These are phyloP conservation scores for Clarias fuscus DNA, from an alignment of 2,797 vertebrate genomes.

Conservation along the genomic window DNA sequence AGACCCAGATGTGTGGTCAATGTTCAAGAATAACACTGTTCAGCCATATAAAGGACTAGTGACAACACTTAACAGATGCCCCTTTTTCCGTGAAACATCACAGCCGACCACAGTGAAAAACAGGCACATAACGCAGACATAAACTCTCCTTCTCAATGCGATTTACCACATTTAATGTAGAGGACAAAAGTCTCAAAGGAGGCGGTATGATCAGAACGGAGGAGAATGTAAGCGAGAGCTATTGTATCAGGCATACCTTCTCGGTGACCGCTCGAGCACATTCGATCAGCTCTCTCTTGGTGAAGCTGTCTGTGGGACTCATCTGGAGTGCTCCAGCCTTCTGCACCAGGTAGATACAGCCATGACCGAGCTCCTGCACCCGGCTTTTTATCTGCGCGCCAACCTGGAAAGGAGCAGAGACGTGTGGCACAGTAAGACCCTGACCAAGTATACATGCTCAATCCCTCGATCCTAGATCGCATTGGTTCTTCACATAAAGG, in stretches of 20 bases:
- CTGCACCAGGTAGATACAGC: slow-evolving; percentile 98
- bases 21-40: slow-evolving; percentile 11
- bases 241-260: slow-evolving; percentile 77
- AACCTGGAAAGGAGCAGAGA: slow-evolving; percentile 70
- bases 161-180: neutral
- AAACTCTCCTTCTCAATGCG: neutral
- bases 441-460: neutral
- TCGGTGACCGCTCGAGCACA: slow-evolving; percentile 93
- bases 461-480: slow-evolving; percentile 3
- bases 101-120: neutral
- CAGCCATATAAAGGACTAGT: neutral
- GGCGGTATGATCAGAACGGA: neutral
- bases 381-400: slow-evolving; percentile 93
- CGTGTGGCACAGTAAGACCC: slow-evolving; percentile 6
- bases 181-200: neutral
- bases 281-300: slow-evolving; percentile 94
- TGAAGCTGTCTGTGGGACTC: slow-evolving; percentile 90
- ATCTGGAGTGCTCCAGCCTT: slow-evolving; percentile 95
- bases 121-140: neutral
- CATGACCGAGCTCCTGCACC: slow-evolving; percentile 95
- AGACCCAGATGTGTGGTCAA: neutral
- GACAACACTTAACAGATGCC: slow-evolving; percentile 17
- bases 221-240: neutral
- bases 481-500: slow-evolving; percentile 46
- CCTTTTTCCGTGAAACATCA: neutral